phyloP scores from a whole-genome alignment of 1,140 invertebrate genomes.

The Megalopta genalis region DNA sequence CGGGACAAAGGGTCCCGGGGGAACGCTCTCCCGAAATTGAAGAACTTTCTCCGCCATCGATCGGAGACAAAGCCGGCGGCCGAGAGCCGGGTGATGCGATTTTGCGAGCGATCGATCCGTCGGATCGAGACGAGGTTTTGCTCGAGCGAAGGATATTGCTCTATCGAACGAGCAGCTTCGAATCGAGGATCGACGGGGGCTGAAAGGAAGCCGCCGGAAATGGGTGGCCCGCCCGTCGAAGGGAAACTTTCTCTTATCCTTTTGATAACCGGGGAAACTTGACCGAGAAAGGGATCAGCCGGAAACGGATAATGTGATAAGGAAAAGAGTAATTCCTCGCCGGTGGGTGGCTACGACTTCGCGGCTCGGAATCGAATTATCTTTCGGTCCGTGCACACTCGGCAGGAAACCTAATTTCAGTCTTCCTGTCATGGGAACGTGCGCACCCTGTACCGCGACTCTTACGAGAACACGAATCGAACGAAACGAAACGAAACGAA shows the following conservation, averaged over 20 bases:
- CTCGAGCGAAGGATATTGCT: neutral
- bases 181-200: constrained; percentile 3
- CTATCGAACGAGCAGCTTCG: neutral
- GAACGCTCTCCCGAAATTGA: neutral
- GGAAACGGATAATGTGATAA: constrained; percentile 29
- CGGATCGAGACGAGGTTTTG: neutral
- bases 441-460: constrained; percentile 51
- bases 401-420: constrained; percentile 67
- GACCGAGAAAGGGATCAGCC: neutral
- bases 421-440: constrained; percentile 65
- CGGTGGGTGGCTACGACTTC: constrained; percentile 36
- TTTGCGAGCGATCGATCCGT: neutral
- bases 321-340: constrained; percentile 34
- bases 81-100: neutral
- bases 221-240: constrained; percentile 15
- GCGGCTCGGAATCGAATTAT: constrained; percentile 58
- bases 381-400: constrained; percentile 66
- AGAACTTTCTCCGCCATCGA: neutral
- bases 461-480: constrained; percentile 44
- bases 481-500: constrained; percentile 2
- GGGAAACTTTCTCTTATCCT: constrained; percentile 13
- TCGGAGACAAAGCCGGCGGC: neutral
- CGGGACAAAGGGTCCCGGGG: neutral
- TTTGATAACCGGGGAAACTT: constrained; percentile 21
- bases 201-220: constrained; percentile 3